Base-by-base conservation (phyloP, 2,113 vertebrate species). In the Macrotis lagotis region DNA sequence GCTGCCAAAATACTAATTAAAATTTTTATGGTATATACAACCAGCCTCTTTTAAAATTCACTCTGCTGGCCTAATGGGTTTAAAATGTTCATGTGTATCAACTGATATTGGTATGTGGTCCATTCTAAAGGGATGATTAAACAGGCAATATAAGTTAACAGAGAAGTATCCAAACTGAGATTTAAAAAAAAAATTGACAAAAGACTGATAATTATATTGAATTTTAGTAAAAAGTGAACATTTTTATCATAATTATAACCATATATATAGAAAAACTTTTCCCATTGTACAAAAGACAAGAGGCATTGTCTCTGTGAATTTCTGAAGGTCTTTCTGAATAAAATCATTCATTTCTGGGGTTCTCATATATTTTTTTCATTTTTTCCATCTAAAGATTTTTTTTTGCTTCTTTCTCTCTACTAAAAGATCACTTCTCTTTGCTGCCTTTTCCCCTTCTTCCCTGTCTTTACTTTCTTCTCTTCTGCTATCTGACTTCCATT, bases 1-100 rank as follows among this genome's bases (percentile, higher is more conserved):
- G 8, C 37, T 95, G 95, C 96, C 91, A 92, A 91, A 95, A 96
- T 0, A 37, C n/a, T 0, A 66, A 0, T 95, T 92, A 94, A 92
- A 90, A 28, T 25, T 31, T n/a, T 14, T 66, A 94, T 26, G 49
- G 26, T 12, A 89, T 50, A n/a, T 94, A 74, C 9, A 94, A 93
- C 28, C 3, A 0, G 31, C 88, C 1, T 16, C 90, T 93, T 93
- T 90, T 93, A 51, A 89, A 96, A 48, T 66, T 94, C 92, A 10
- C 50, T 90, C 50, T 94, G 2, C 4, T 44, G 8, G 94, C 52
- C 11, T 83, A 52, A 95, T 95, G 92, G 90, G 9, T 89, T 89
- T 91, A 93, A 95, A 95, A 59, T 49, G n/a, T 24, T 55, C 48
- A 22, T 11, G 31, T 93, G 49, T 55, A 93, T 93, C 94, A 83